Evolutionary conservation across 2,797 vertebrate genomes (phyloP), one percentile per base, ranked within the genome.

Genomic region (Echiichthys vipera): DNA sequence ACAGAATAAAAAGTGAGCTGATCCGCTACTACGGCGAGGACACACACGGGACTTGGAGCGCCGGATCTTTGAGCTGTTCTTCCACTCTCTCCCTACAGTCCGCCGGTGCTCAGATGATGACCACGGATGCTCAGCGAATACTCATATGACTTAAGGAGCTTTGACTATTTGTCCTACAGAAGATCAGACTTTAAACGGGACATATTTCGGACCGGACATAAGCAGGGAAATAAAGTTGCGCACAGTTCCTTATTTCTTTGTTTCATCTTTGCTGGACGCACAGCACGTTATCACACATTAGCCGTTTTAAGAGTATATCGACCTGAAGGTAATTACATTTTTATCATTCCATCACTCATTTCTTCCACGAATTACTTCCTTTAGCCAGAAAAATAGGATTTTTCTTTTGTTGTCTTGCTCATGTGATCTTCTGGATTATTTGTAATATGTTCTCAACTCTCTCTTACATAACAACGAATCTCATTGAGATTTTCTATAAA

Each of bases 1-100:
- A 80, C 84, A 83, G 89, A 77, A 95, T 95, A 95, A 95, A 95
- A 93, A 91, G 91, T 85, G 74, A 78, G 88, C 76, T 34, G 76
- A 56, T 55, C 82, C 59, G 79, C 77, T 65, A 65, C 85, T 88
- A 69, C 53, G 45, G 63, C 61, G 27, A 55, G 84, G 84, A 82
- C 89, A 69, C 83, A 65, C 84, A 80, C 61, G 57, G 86, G 76
- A 88, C 86, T 83, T 84, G 89, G 83, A 88, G 80, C 64, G 7
- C 53, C 80, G 89, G 89, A 88, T 85, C 85, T 69, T 78, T 71
- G 9, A 15, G 78, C 61, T 77, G 74, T 71, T 81, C 74, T 78
- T 85, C 89, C 91, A 81, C 83, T 84, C 83, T 86, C 88, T 85
- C 69, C 74, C 76, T 6, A 1, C 87, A 84, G 80, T 79, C 85